These are phyloP conservation scores for Tenthredo mesomela DNA, from an alignment of 2,888 invertebrate species.

Conservation along the genomic window DNA sequence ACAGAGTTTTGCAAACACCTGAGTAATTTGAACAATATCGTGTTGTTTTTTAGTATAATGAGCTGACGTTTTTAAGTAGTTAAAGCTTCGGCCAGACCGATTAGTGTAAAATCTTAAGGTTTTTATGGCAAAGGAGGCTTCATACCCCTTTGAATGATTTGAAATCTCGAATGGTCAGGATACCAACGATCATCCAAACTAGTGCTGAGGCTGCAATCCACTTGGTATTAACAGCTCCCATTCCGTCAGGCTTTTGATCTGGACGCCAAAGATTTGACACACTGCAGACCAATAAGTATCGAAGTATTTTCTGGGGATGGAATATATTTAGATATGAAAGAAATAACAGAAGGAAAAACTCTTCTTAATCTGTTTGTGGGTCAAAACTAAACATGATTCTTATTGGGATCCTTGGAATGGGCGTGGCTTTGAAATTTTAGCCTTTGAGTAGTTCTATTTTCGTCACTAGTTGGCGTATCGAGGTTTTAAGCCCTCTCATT, in stretches of 20 bases:
- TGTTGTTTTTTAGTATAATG: neutral
- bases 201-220: slow-evolving; percentile 39
- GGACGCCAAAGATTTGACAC: slow-evolving; percentile 42
- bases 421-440: no score
- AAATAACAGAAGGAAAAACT: neutral
- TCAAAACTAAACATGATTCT: neutral
- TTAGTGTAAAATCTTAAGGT: neutral
- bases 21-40: neutral
- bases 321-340: slow-evolving; percentile 18
- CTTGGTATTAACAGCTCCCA: slow-evolving; percentile 14
- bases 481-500: no score
- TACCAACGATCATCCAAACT: slow-evolving; percentile 39
- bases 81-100: neutral
- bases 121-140: neutral
- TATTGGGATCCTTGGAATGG: no score
- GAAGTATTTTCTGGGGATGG: slow-evolving; percentile 39
- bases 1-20: slow-evolving; percentile 18
- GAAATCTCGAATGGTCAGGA: slow-evolving; percentile 25
- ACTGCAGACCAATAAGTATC: slow-evolving; percentile 45
- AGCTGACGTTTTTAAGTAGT: neutral
- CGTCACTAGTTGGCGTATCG: no score
- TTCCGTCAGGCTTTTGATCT: slow-evolving; percentile 39
- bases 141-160: slow-evolving; percentile 33
- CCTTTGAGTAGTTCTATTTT: no score
- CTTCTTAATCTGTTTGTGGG: slow-evolving; percentile 4